These are phyloP conservation scores for Verasper variegatus DNA, from an alignment of 2,113 vertebrate genomes.

Conservation along the genomic window DNA sequence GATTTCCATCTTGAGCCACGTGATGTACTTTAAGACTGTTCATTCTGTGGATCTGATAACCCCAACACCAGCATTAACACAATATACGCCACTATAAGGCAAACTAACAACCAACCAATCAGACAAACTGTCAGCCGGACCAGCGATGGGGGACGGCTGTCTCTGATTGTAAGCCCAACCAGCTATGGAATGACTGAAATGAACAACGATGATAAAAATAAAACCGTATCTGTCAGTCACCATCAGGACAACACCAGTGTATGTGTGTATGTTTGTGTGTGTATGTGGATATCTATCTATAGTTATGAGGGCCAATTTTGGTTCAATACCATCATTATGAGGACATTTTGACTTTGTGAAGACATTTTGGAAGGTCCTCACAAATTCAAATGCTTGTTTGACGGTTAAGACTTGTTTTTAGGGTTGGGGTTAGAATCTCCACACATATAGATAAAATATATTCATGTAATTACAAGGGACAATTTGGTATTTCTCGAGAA, in stretches of 20 bases:
- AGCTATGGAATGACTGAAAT: conserved; percentile 70
- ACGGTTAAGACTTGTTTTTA: too few species aligned
- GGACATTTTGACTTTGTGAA: too few species aligned
- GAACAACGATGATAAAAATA: conserved; percentile 21
- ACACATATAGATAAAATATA: too few species aligned
- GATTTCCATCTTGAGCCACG: conserved; percentile 37
- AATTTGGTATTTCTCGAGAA: too few species aligned
- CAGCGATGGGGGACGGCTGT: conserved; percentile 7
- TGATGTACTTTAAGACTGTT: conserved; percentile 53
- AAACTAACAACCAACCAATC: conserved; percentile 67
- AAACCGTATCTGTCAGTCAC: conserved; percentile 36
- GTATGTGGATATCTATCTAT: conserved; percentile 20
- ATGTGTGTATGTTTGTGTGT: conserved; percentile 29
- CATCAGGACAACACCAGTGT: conserved; percentile 55
- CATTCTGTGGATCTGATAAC: conserved; percentile 54
- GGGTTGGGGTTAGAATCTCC: too few species aligned
- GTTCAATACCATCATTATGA: too few species aligned
- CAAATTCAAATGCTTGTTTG: too few species aligned
- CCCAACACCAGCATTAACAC: conserved; percentile 63
- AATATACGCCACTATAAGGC: conserved; percentile 72
- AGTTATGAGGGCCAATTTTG: too few species aligned
- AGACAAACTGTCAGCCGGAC: conserved; percentile 41
- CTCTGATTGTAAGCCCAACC: conserved; percentile 67
- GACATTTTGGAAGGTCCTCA: too few species aligned
- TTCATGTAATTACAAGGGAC: too few species aligned